Evolutionary conservation across 2,113 vertebrate species (phyloP).

Genomic region (Platichthys stellatus): DNA sequence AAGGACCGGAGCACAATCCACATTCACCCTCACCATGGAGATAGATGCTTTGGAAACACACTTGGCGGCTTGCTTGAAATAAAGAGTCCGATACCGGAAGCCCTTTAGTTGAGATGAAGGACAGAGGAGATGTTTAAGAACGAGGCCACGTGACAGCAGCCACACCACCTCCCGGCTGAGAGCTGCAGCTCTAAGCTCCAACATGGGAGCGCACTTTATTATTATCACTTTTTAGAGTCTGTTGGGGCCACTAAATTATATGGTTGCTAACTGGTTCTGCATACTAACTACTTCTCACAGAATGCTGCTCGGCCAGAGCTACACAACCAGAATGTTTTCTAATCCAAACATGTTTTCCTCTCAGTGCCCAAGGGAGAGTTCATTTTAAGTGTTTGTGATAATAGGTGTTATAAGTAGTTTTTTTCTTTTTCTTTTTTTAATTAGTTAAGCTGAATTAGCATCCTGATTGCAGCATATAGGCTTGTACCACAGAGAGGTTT

Average conservation of each 20-base stretch:
- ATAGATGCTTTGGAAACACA: slow-evolving; percentile 49
- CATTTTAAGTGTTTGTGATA: slow-evolving; percentile 45
- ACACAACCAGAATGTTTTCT: slow-evolving; percentile 18
- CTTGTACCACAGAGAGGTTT: slow-evolving; percentile 21
- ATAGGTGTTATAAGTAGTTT: slow-evolving; percentile 49
- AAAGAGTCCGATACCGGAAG: slow-evolving; percentile 24
- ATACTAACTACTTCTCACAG: slow-evolving; percentile 34
- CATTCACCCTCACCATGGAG: slow-evolving; percentile 42
- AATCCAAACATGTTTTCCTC: slow-evolving; percentile 26
- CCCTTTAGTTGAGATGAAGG: slow-evolving; percentile 53
- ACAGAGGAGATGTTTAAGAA: slow-evolving; percentile 35
- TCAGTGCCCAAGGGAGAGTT: slow-evolving; percentile 32
- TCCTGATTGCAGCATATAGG: slow-evolving; percentile 38
- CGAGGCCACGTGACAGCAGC: slow-evolving; percentile 16
- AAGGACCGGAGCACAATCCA: slow-evolving; percentile 13
- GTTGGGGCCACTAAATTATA: slow-evolving; percentile 17
- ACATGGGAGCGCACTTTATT: background rate
- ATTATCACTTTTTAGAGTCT: slow-evolving; percentile 5
- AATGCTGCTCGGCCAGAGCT: background rate
- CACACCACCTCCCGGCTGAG: background rate
- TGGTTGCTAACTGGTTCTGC: slow-evolving; percentile 10
- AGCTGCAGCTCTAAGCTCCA: slow-evolving; percentile 12
- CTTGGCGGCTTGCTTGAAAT: slow-evolving; percentile 23
- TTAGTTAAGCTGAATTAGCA: slow-evolving; percentile 37
- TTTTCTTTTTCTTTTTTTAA: slow-evolving; percentile 53